Conservation (phyloP, 1,140 invertebrate species). For the Rhagoletis zephyria region DNA sequence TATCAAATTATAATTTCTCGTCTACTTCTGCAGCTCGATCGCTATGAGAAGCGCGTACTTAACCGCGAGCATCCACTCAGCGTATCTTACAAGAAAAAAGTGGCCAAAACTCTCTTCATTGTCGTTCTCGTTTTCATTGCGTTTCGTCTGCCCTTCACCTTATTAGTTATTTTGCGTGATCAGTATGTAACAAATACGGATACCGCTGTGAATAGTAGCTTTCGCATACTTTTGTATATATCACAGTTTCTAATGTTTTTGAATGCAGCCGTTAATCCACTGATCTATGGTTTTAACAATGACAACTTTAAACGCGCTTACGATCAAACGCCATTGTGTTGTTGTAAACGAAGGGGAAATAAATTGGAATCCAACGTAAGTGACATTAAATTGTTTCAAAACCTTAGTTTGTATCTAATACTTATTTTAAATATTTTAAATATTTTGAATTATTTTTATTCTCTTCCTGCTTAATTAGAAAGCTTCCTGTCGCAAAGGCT, state of each 20-base stretch:
- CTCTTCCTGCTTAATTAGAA: neutral
- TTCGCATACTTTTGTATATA: constrained; percentile 77
- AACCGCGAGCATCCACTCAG: constrained; percentile 75
- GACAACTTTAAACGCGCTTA: constrained; percentile 79
- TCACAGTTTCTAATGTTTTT: constrained; percentile 81
- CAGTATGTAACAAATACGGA: constrained; percentile 68
- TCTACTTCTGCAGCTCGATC: constrained; percentile 74
- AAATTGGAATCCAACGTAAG: constrained; percentile 39
- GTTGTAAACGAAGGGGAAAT: constrained; percentile 30
- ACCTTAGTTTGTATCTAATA: too few species aligned
- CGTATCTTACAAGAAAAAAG: constrained; percentile 78
- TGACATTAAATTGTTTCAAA: neutral
- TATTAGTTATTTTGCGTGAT: constrained; percentile 78
- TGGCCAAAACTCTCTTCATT: constrained; percentile 81
- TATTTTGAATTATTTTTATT: constrained; percentile 10
- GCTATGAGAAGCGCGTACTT: constrained; percentile 76
- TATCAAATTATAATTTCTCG: neutral
- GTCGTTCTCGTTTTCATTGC: constrained; percentile 79
- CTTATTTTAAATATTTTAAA: neutral
- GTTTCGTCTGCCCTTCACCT: constrained; percentile 82
- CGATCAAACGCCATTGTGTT: constrained; percentile 61
- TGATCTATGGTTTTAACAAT: constrained; percentile 83
- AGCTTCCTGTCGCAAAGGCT: neutral
- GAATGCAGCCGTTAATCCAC: constrained; percentile 82
- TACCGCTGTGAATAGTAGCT: constrained; percentile 73